Base-by-base conservation (phyloP, 2,888 invertebrate species). In the Acronicta leporina region DNA sequence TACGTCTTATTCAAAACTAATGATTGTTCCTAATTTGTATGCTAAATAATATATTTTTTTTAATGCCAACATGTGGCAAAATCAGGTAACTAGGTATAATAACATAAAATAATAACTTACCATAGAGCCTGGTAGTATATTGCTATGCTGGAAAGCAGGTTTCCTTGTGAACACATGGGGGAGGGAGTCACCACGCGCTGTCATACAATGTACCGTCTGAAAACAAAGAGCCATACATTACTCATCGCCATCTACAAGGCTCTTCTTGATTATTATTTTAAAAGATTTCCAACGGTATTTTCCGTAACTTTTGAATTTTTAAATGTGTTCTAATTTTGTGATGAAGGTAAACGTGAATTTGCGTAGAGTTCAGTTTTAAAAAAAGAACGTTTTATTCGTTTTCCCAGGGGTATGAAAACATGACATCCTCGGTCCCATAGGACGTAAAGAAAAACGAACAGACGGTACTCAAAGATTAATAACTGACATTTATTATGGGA, bases 91-190 rank as follows among this genome's bases (percentile, higher is more conserved):
- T n/a, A n/a, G n/a, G 7, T 27, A 27, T 27, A 27, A 27, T 27
- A 27, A 5, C 7, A 27, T 4, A 5, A 40, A 33, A 8, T 48
- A 51, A 11, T 15, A 3, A 16, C 87, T 85, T 71, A 88, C 89
- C 87, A 87, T 77, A 73, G 79, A 79, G 73, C 64, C 63, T 53
- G 73, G 65, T 70, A 64, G 60, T 75, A 58, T 81, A 79, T 70
- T 63, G 65, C 64, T 77, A 64, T 55, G 63, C 61, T 83, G 87
- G 84, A 88, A 88, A 87, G 82, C 83, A 83, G 81, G 78, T 82
- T 87, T 86, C 73, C 82, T 79, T 80, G 82, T 89, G 89, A 91
- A 92, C 90, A 92, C 92, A 92, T 92, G 80, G 45, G 83, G 90
- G 85, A 68, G 70, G 50, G 53, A 68, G 57, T 51, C 63, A 63